Base-by-base conservation (phyloP, 2,113 vertebrate species). In the Aegypius monachus region DNA sequence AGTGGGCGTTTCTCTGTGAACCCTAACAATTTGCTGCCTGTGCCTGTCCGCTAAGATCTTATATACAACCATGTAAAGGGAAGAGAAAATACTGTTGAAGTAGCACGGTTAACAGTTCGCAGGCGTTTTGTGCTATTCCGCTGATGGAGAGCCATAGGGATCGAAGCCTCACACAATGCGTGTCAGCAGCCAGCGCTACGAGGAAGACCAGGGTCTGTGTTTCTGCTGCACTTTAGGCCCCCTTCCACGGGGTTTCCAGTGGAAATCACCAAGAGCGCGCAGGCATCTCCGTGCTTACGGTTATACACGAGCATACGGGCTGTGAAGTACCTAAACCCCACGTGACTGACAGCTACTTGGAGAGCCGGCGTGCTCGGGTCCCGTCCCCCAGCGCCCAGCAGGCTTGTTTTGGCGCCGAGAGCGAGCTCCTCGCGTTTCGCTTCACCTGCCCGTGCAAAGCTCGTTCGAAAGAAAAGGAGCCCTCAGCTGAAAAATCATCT, bases 231-330 rank as follows among this genome's bases (percentile, higher is more conserved):
- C 48, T 52, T 50, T 1, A 67, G 67, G 82, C 43, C 40, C 23
- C 85, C 63, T 18, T 84, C 58, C 71, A 6, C 12, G 94, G 94
- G 86, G 31, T 88, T 97, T 96, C 93, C 97, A 88, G 65, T 11
- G 95, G 97, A 95, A 97, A 98, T 42, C 88, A 95, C 96, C 95
- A 48, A 9, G 42, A 74, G 61, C 38, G 65, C 73, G 53, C 52
- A 42, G 70, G 36, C 73, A 6, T 13, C 89, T 77, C 56, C 19
- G 50, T 0, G 58, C 86, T 67, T 62, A 10, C 2, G 12, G 62
- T 16, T 18, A 10, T 1, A 19, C 0, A 27, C 19, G 4, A 47
- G n/a, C 32, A 15, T 0, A 4, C 0, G 47, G 31, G 63, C 90
- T 12, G 86, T 3, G 62, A 42, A 34, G 85, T 12, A 66, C 55